phyloP scores from a whole-genome alignment of 2,113 vertebrate genomes.

The Ranitomeya imitator region DNA sequence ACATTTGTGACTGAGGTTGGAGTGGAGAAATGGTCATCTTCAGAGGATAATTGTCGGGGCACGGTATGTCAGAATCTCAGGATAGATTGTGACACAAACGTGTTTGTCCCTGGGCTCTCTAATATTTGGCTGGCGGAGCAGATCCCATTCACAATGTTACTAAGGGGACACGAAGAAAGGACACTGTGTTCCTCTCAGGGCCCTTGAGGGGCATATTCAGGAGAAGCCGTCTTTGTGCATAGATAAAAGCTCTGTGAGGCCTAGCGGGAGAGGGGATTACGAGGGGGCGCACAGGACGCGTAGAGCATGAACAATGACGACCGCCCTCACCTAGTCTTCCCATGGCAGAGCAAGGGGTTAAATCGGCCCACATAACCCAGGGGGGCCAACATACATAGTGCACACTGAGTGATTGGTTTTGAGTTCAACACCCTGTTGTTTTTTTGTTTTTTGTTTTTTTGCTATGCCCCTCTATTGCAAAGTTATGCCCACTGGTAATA shows the following conservation, averaged over 20 bases:
- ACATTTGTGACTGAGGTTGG: not conserved
- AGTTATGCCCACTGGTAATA: no score
- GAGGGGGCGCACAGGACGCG: not conserved
- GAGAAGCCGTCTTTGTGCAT: constrained; percentile 32
- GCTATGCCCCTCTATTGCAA: no score
- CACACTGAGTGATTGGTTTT: not conserved
- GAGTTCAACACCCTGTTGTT: no score
- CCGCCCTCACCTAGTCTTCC: constrained; percentile 12
- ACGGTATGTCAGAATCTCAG: not conserved
- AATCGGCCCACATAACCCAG: constrained; percentile 9
- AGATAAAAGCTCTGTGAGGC: constrained; percentile 40
- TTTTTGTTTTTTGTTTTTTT: not conserved
- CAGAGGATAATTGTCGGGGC: not conserved
- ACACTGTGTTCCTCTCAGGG: constrained; percentile 43
- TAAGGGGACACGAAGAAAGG: constrained; percentile 46
- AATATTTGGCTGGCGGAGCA: not conserved
- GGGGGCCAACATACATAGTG: not conserved
- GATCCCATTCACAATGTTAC: constrained; percentile 37
- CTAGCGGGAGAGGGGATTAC: not conserved
- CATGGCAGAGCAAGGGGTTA: constrained; percentile 41
- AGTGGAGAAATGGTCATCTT: not conserved
- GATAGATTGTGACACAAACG: not conserved
- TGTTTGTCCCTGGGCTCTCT: not conserved
- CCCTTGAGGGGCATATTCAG: constrained; percentile 4
- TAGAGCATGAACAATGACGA: constrained; percentile 34